Evolutionary conservation across 2,888 invertebrate species (phyloP).

Genomic region (Dynastes maya): DNA sequence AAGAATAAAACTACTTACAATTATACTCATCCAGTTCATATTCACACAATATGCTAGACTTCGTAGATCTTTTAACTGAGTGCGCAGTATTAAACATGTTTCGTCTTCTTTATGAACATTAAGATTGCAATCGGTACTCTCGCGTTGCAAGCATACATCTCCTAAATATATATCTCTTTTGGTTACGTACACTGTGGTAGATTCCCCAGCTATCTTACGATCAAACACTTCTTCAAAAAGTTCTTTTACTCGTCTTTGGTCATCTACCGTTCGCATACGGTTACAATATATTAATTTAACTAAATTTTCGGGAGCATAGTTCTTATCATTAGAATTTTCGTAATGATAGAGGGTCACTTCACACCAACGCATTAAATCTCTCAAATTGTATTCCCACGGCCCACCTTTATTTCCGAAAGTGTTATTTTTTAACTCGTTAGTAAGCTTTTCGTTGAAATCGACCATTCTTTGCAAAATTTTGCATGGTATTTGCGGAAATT

Average conservation of each 20-base stretch:
- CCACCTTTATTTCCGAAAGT: conserved; percentile 88
- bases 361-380: conserved; percentile 96
- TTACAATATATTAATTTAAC: conserved; percentile 89
- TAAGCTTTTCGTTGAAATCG: conserved; percentile 82
- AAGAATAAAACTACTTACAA: conserved; percentile 74
- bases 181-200: conserved; percentile 76
- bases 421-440: conserved; percentile 76
- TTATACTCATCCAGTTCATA: conserved; percentile 93
- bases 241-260: conserved; percentile 80
- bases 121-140: conserved; percentile 59
- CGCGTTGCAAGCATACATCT: conserved; percentile 73
- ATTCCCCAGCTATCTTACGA: conserved; percentile 72
- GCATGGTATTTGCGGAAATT: conserved; percentile 77
- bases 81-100: conserved; percentile 71
- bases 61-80: conserved; percentile 81
- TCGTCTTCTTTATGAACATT: conserved; percentile 64
- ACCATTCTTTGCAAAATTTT: conserved; percentile 82
- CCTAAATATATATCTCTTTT: conserved; percentile 77
- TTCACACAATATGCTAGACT: conserved; percentile 89
- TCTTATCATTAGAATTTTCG: conserved; percentile 55
- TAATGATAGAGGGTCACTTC: conserved; percentile 77
- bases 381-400: conserved; percentile 97
- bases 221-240: conserved; percentile 72
- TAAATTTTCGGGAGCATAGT: conserved; percentile 74
- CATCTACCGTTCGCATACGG: conserved; percentile 86